These are phyloP conservation scores for Nymphalis c-album DNA, from an alignment of 2,888 invertebrate genomes.

Conservation along the genomic window DNA sequence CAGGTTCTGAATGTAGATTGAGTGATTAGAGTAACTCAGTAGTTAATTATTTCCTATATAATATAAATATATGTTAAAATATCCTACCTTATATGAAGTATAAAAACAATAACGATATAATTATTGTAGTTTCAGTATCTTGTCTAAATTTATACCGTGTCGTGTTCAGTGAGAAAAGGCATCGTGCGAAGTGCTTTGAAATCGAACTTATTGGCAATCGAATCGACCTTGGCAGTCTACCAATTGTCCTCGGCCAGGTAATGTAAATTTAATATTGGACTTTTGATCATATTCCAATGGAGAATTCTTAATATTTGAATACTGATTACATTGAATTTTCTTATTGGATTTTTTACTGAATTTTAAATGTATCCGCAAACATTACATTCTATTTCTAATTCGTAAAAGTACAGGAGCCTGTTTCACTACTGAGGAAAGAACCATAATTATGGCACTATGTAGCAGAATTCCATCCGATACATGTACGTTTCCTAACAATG, in stretches of 20 bases:
- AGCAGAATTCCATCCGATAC: too few relatives aligned
- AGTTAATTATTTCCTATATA: too few relatives aligned
- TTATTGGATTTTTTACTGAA: not conserved
- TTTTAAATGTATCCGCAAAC: not conserved
- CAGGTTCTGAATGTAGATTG: too few relatives aligned
- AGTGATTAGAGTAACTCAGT: too few relatives aligned
- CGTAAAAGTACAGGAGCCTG: too few relatives aligned
- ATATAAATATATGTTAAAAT: too few relatives aligned
- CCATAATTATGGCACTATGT: too few relatives aligned
- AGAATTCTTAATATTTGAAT: conserved; percentile 5
- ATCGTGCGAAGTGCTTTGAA: conserved; percentile 36
- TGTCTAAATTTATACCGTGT: conserved; percentile 13
- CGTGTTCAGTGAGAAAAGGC: conserved; percentile 30
- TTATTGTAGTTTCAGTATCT: not conserved
- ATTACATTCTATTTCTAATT: too few relatives aligned
- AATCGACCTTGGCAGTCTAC: conserved; percentile 39
- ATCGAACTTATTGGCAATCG: conserved; percentile 38
- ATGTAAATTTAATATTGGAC: conserved; percentile 33
- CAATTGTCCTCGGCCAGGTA: conserved; percentile 36
- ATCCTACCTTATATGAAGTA: too few relatives aligned
- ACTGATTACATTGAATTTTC: not conserved
- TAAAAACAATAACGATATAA: too few relatives aligned
- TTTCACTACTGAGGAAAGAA: too few relatives aligned
- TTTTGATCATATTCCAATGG: conserved; percentile 22
- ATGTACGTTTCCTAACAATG: too few relatives aligned